phyloP scores from a whole-genome alignment of 2,797 vertebrate genomes.

The Triplophysa yarkandensis region DNA sequence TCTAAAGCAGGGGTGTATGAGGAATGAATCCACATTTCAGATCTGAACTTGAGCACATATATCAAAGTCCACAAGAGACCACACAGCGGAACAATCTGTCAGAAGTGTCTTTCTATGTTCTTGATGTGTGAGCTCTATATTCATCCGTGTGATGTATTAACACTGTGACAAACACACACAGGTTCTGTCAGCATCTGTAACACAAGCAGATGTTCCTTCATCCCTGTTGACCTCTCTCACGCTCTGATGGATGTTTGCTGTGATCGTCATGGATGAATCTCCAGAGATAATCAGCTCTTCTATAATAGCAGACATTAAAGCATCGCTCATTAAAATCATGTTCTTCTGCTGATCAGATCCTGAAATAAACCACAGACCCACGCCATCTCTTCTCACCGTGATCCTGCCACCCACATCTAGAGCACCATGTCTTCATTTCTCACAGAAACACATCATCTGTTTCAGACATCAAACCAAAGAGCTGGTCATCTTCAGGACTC shows the following conservation, averaged over 20 bases:
- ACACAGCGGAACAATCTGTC: not conserved
- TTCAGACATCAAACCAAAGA: conserved; percentile 8
- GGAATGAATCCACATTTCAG: not conserved
- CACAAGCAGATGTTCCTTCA: not conserved
- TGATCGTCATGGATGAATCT: conserved; percentile 14
- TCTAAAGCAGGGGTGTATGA: not conserved
- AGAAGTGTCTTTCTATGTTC: not conserved
- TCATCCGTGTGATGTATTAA: not conserved
- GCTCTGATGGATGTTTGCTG: conserved; percentile 28
- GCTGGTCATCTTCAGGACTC: conserved; percentile 1
- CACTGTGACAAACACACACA: not conserved
- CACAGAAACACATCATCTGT: conserved; percentile 5
- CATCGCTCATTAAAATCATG: conserved; percentile 39
- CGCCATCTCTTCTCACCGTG: conserved; percentile 31
- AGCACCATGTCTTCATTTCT: not conserved
- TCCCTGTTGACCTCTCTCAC: conserved; percentile 29
- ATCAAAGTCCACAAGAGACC: not conserved
- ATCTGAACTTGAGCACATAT: not conserved
- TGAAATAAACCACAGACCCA: conserved; percentile 26
- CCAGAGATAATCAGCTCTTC: conserved; percentile 19
- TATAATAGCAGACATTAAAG: conserved; percentile 32
- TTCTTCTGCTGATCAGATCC: conserved; percentile 26
- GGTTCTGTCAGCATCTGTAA: conserved; percentile 4
- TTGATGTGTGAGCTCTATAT: not conserved
- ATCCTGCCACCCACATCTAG: conserved; percentile 43